Base-by-base conservation (phyloP, 2,113 vertebrate species). In the Heterocephalus glaber region DNA sequence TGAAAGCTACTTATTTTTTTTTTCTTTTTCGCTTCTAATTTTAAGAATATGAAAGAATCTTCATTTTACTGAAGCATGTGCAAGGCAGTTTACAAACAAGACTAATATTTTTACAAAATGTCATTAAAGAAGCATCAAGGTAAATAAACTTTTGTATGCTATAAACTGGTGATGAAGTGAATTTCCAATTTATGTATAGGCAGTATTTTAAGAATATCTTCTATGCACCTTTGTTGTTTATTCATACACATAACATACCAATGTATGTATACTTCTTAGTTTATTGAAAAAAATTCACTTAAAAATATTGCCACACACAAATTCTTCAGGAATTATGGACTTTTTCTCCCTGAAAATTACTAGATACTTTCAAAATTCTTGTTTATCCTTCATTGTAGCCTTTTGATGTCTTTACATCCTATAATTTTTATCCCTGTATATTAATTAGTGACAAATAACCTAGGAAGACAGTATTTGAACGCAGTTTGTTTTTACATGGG, bases 91-190 rank as follows among this genome's bases (percentile, higher is more conserved):
- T 99, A 97, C 99, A 99, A 95, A 99, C 99, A 1, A 98, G 99
- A 91, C 98, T 99, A 96, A 98, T 99, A 97, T 99, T 99, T 98
- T 98, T 99, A 92, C 99, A 99, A 95, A 99, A 99, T 98, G 98
- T 99, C 96, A 99, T 99, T 98, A 99, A 99, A 98, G 99, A 99
- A 98, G 99, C 99, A 47, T 98, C 99, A 96, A 99, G 99, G 99
- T 99, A 98, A 74, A 89, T 61, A 94, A 87, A 86, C 82, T 74
- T 82, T 87, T 80, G 30, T 38, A 66, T n/a, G 38, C 91, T 96
- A 58, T 76, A 58, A 63, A 93, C 35, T 89, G 47, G 61, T 94
- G 68, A 60, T 85, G 28, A 93, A 95, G 65, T 47, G 80, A 66
- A 2, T 38, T 94, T 28, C 13, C 52, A 83, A 9, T 80, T 52